Evolutionary conservation across 2,888 invertebrate genomes (phyloP).

Genomic region (Polia nebulosa): DNA sequence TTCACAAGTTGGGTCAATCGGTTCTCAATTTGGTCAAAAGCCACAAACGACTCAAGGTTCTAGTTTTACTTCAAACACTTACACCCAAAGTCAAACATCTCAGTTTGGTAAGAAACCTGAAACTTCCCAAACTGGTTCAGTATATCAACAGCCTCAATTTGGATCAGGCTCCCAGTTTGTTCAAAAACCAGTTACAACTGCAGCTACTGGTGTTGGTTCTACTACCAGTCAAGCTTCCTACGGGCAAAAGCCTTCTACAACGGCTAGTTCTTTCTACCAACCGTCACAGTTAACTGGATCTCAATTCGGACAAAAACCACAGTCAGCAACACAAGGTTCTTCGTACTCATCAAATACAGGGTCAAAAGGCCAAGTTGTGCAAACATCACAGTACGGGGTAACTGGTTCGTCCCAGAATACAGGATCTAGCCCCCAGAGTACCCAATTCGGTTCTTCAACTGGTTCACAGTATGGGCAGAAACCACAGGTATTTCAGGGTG

Average conservation of each 20-base stretch:
- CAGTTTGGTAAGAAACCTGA: slow-evolving; percentile 28
- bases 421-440: slow-evolving; percentile 53
- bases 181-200: slow-evolving; percentile 25
- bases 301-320: slow-evolving; percentile 27
- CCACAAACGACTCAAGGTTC: slow-evolving; percentile 24
- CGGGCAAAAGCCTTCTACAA: slow-evolving; percentile 28
- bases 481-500: not conserved
- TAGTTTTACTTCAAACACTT: slow-evolving; percentile 27
- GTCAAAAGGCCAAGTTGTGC: slow-evolving; percentile 29
- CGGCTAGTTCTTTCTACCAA: slow-evolving; percentile 52
- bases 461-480: not conserved
- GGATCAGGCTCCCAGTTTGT: slow-evolving; percentile 25
- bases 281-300: slow-evolving; percentile 37
- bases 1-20: slow-evolving; percentile 7
- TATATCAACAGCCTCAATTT: slow-evolving; percentile 27
- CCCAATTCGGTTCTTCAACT: slow-evolving; percentile 18
- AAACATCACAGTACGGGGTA: slow-evolving; percentile 35
- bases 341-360: slow-evolving; percentile 25
- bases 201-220: slow-evolving; percentile 12
- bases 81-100: slow-evolving; percentile 20
- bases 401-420: slow-evolving; percentile 35
- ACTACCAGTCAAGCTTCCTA: slow-evolving; percentile 25
- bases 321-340: slow-evolving; percentile 26
- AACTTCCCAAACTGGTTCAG: slow-evolving; percentile 14
- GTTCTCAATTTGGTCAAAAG: slow-evolving; percentile 32